Base-by-base conservation (phyloP, 2,797 vertebrate species). In the Anguilla pacifica region DNA sequence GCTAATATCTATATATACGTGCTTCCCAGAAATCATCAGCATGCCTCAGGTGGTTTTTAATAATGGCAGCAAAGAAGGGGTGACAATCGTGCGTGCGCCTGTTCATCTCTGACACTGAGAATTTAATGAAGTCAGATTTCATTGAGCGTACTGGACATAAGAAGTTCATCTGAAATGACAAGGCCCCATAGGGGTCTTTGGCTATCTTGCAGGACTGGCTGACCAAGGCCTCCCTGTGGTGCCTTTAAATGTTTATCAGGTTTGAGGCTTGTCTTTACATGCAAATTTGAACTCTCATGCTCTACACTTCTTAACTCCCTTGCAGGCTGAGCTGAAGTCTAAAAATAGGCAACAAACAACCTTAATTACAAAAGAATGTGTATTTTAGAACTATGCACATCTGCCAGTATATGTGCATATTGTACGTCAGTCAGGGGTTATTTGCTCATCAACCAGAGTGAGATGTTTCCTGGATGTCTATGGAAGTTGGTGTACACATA, bases 41-140 rank as follows among this genome's bases (percentile, higher is more conserved):
- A 51, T 22, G 19, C 46, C 79, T 79, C 74, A 43, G 35, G 74
- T 82, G 79, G 79, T 49, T 82, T 51, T 49, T 6, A 51, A 49
- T 46, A 82, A 46, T 10, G 46, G 79, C 25, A 82, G 46, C 9
- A 51, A 49, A 82, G 15, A 82, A 49, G 43, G 46, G 79, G 51
- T 9, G 46, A 3, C 43, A 51, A 46, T 6, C 49, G 7, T 6
- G 6, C 2, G 2, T 82, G 6, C 46, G 51, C 43, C 79, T 49
- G 79, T 82, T 82, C 7, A 51, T 10, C 79, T 82, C 43, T 82
- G 79, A 82, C 43, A 51, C 43, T 22, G 17, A 51, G 39, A 15
- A 43, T 81, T 43, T 81, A 49, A 79, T 79, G 35, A 79, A 81
- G 77, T 49, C 43, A 46, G 39, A 46, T 81, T 81, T 81, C 77